Evolutionary conservation across 2,113 vertebrate species (phyloP).

Genomic region (Triplophysa dalaica): DNA sequence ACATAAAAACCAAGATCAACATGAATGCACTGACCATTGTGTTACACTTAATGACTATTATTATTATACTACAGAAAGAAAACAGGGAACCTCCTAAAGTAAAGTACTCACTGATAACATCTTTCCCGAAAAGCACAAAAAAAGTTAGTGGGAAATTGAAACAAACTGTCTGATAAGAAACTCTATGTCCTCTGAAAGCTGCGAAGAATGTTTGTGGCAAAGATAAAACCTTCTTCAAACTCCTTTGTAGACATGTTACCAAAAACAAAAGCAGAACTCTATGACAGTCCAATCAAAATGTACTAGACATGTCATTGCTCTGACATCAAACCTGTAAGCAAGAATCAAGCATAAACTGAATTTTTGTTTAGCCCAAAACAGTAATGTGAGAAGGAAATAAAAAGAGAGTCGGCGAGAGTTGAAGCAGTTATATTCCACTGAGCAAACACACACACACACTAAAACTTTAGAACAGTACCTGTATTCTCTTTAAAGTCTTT

Average conservation of each 20-base stretch:
- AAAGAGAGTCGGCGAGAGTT: background rate
- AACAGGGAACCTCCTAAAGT: background rate
- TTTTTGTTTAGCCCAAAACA: slow-evolving; percentile 8
- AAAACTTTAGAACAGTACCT: slow-evolving; percentile 24
- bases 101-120: background rate
- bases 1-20: too few relatives aligned
- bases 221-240: background rate
- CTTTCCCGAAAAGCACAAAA: background rate
- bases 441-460: background rate
- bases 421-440: too few relatives aligned
- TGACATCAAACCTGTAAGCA: background rate
- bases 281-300: too few relatives aligned
- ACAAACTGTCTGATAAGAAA: background rate
- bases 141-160: background rate
- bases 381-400: background rate
- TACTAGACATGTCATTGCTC: background rate
- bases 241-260: background rate
- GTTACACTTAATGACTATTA: background rate
- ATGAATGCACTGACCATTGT: background rate
- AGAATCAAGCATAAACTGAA: background rate
- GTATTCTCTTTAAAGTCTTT: slow-evolving; percentile 3
- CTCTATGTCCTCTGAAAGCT: background rate
- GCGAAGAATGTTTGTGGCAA: background rate
- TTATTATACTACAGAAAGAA: background rate
- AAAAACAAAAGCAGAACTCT: background rate